These are phyloP conservation scores for Dolichotis patagonum DNA, from an alignment of 2,113 vertebrate genomes.

Conservation along the genomic window DNA sequence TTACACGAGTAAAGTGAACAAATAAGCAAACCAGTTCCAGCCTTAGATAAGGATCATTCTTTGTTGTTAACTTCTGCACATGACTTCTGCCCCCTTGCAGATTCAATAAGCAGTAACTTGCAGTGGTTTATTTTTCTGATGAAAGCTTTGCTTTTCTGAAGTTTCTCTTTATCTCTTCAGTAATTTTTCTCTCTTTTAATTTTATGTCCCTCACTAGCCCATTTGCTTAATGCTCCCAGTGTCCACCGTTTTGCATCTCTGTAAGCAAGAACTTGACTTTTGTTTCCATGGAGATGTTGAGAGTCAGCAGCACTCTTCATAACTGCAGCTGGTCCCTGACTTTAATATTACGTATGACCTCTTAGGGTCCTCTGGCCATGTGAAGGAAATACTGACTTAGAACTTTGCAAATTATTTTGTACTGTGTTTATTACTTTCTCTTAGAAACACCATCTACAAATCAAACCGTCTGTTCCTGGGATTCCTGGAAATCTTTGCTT, in stretches of 20 bases:
- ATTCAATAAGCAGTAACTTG: neutral
- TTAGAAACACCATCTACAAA: neutral
- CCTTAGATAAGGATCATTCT: neutral
- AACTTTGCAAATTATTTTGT: conserved; percentile 24
- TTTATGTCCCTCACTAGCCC: neutral
- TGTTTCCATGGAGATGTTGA: neutral
- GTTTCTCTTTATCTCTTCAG: neutral
- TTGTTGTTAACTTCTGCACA: neutral
- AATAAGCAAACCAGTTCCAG: neutral
- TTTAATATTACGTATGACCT: conserved; percentile 39
- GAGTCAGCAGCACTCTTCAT: neutral
- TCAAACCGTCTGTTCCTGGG: neutral
- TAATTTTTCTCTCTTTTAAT: neutral
- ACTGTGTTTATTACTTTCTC: neutral
- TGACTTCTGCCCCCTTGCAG: neutral
- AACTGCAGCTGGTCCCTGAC: conserved; percentile 36
- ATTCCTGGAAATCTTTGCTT: conserved; percentile 51
- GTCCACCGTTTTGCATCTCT: neutral
- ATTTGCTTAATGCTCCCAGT: neutral
- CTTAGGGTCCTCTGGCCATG: neutral
- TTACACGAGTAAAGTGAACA: neutral
- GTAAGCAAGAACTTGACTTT: neutral
- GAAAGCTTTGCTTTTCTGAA: neutral
- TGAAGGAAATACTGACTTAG: conserved; percentile 9
- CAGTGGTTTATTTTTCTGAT: neutral